A percentile compares a stretch with the other conserved stretches of the same genome.
phyloP scores from a whole-genome alignment of 2,113 vertebrate genomes.

The Peromyscus polionotus region DNA sequence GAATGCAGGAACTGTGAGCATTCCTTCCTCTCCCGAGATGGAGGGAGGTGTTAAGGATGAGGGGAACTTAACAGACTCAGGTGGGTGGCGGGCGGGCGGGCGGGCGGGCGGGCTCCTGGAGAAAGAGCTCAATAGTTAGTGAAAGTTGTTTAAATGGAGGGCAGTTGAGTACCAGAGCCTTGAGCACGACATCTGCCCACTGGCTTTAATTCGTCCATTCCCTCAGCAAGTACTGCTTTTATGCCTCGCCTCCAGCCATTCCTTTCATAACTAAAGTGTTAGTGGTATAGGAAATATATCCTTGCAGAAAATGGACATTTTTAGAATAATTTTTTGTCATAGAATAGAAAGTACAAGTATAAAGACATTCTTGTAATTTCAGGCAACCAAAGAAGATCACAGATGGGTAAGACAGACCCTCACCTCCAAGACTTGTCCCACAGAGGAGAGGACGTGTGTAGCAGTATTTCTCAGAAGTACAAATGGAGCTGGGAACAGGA shows the following conservation, averaged over 20 bases:
- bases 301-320: neutral
- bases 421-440: neutral
- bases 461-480: no score
- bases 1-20: neutral
- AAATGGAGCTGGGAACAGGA: neutral
- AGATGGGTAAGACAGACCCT: neutral
- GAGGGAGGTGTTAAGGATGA: neutral
- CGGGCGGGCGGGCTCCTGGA: rapidly evolving
- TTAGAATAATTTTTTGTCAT: neutral
- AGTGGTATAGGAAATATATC: neutral
- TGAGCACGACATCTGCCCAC: neutral
- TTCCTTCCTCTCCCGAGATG: neutral
- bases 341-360: neutral
- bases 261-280: neutral
- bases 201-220: neutral
- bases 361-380: neutral
- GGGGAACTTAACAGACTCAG: neutral
- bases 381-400: neutral
- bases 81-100: neutral
- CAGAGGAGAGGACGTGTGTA: neutral
- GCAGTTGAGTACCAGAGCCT: neutral
- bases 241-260: neutral
- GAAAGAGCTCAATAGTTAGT: neutral
- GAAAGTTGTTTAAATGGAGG: neutral
- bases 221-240: neutral